Conservation (phyloP, 2,797 vertebrate genomes). For the Anabacerthia variegaticeps region DNA sequence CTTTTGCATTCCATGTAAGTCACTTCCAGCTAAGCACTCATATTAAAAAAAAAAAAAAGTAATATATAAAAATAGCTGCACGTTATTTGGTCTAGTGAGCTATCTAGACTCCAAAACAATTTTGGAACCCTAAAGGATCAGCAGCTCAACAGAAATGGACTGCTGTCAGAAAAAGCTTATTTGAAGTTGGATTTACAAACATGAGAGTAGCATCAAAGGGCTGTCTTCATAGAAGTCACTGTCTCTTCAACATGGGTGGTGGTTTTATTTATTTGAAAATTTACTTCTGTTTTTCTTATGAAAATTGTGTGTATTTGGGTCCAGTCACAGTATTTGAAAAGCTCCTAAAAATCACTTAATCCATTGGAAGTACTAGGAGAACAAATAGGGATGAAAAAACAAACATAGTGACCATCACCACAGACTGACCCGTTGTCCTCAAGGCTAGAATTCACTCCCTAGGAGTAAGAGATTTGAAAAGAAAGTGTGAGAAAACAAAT, state of each 20-base stretch:
- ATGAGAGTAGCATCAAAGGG: not conserved
- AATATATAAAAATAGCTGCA: constrained; percentile 69
- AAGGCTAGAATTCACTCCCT: not conserved
- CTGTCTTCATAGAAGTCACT: not conserved
- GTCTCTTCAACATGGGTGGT: not conserved
- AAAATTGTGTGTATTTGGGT: not conserved
- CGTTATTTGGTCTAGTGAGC: constrained; percentile 66
- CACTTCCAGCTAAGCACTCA: constrained; percentile 74
- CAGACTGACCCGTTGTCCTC: not conserved
- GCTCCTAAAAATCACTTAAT: not conserved
- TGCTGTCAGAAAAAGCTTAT: not conserved
- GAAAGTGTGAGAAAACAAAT: rapidly evolving
- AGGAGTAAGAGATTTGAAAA: not conserved
- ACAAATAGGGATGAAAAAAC: not conserved
- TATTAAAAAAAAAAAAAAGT: constrained; percentile 11
- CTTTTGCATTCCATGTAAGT: constrained; percentile 67
- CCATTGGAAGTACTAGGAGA: not conserved
- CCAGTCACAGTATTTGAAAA: not conserved
- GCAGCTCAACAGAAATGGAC: not conserved
- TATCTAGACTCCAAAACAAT: not conserved
- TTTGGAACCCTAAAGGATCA: not conserved
- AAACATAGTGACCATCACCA: not conserved
- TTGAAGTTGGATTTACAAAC: not conserved
- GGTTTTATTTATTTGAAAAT: not conserved
- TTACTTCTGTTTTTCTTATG: not conserved